A percentile compares a stretch with the other conserved stretches of the same genome.
These are phyloP conservation scores for Empis stercorea DNA, from an alignment of 2,888 invertebrate species.

Conservation along the genomic window DNA sequence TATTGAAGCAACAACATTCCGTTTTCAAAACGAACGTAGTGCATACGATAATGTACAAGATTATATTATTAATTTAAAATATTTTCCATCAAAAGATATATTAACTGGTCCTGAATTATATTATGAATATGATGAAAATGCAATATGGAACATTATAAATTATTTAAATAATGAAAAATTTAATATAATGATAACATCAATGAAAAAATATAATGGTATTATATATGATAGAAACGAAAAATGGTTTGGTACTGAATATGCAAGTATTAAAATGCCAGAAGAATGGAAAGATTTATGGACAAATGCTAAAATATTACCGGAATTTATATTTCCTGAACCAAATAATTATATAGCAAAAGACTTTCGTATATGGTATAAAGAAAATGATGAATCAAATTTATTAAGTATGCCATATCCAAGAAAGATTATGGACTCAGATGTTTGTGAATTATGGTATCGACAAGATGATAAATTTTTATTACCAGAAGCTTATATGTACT, in stretches of 20 bases:
- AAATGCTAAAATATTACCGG: slow-evolving; percentile 39
- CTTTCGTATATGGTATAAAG: slow-evolving; percentile 40
- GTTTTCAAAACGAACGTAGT: slow-evolving; percentile 55
- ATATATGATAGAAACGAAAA: slow-evolving; percentile 54
- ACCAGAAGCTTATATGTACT: slow-evolving; percentile 61
- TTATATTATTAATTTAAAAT: slow-evolving; percentile 65
- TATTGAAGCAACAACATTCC: slow-evolving; percentile 62
- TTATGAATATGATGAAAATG: slow-evolving; percentile 63
- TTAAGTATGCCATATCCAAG: slow-evolving; percentile 38
- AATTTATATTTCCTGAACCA: slow-evolving; percentile 54
- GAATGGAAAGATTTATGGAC: slow-evolving; percentile 53
- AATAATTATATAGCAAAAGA: slow-evolving; percentile 63
- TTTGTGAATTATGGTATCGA: slow-evolving; percentile 67
- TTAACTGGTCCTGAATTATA: slow-evolving; percentile 62
- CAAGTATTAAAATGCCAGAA: slow-evolving; percentile 44
- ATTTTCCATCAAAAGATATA: slow-evolving; percentile 64
- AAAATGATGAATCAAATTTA: slow-evolving; percentile 20
- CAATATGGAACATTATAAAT: slow-evolving; percentile 21
- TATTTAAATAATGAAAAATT: slow-evolving; percentile 28
- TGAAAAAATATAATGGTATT: slow-evolving; percentile 24
- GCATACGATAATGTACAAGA: slow-evolving; percentile 68
- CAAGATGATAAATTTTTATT: slow-evolving; percentile 70
- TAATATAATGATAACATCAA: slow-evolving; percentile 32
- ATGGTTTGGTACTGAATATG: slow-evolving; percentile 77
- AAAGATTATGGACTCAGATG: slow-evolving; percentile 42